Conservation (phyloP, 2,113 vertebrate species). For the Alaudala cheleensis region DNA sequence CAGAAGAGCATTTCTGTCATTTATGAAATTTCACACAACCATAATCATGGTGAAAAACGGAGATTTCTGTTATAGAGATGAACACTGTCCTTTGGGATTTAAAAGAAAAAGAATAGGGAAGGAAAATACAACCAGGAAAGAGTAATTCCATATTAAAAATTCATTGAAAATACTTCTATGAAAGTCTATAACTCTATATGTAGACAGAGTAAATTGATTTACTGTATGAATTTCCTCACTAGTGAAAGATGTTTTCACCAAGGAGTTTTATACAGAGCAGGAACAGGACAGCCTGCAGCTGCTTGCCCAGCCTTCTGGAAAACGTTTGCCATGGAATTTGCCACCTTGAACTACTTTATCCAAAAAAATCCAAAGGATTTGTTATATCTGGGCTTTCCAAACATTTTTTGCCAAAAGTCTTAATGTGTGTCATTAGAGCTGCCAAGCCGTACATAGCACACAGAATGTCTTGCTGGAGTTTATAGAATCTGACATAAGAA, state of each 20-base stretch:
- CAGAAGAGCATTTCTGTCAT: neutral
- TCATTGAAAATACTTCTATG: slow-evolving; percentile 33
- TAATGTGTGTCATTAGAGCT: slow-evolving; percentile 10
- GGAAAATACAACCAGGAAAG: neutral
- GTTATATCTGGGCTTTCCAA: neutral
- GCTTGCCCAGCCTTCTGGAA: neutral
- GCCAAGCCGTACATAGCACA: neutral
- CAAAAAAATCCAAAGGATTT: slow-evolving; percentile 26
- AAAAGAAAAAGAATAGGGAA: neutral
- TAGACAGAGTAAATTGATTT: slow-evolving; percentile 65
- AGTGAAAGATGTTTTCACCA: slow-evolving; percentile 31
- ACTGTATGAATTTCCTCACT: slow-evolving; percentile 54
- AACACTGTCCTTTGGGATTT: neutral
- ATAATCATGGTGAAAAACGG: neutral
- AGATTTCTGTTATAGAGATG: neutral
- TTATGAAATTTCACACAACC: neutral
- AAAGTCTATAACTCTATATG: slow-evolving; percentile 39
- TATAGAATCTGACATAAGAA: slow-evolving; percentile 45
- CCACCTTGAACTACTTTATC: slow-evolving; percentile 14
- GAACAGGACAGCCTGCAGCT: slow-evolving; percentile 9
- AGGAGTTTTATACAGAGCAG: neutral
- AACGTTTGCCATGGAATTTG: slow-evolving; percentile 10
- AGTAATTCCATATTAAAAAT: neutral
- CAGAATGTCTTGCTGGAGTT: neutral
- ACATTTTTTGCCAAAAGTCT: slow-evolving; percentile 16